Evolutionary conservation across 2,888 invertebrate genomes (phyloP).

Genomic region (Aspidiotus rigidus): DNA sequence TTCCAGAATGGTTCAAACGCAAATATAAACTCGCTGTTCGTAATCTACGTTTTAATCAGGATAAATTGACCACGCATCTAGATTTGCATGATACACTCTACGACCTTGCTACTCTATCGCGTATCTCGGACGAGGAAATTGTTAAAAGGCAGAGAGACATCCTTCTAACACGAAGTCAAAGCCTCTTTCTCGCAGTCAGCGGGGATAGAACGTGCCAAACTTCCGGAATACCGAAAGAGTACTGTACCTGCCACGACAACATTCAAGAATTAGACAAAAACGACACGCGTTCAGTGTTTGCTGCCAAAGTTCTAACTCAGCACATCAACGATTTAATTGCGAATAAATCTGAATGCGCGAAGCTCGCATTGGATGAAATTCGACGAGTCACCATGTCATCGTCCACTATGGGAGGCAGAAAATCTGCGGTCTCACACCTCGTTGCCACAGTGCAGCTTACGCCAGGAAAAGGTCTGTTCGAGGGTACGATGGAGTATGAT

Average conservation of each 20-base stretch:
- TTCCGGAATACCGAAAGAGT: conserved; percentile 72
- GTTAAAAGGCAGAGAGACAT: background rate
- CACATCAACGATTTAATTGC: conserved; percentile 56
- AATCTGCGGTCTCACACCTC: conserved; percentile 48
- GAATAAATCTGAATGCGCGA: conserved; percentile 49
- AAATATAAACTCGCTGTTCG: conserved; percentile 53
- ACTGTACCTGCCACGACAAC: conserved; percentile 76
- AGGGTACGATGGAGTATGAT: conserved; percentile 57
- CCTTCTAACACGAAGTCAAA: conserved; percentile 51
- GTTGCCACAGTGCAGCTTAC: conserved; percentile 54
- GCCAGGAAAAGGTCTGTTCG: conserved; percentile 66
- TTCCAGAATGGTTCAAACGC: conserved; percentile 62
- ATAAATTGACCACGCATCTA: conserved; percentile 67
- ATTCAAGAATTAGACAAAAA: conserved; percentile 48
- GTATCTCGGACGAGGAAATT: conserved; percentile 44
- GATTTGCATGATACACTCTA: conserved; percentile 71
- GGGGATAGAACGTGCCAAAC: conserved; percentile 61
- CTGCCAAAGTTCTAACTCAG: conserved; percentile 53
- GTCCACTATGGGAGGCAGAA: conserved; percentile 33
- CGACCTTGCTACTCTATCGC: conserved; percentile 53
- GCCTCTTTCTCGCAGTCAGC: conserved; percentile 67
- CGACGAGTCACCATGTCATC: conserved; percentile 57
- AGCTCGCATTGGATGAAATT: conserved; percentile 53
- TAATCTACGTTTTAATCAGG: conserved; percentile 58
- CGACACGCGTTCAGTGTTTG: conserved; percentile 50